Conservation (phyloP, 2,888 invertebrate genomes). For the Pedicia rivosa region DNA sequence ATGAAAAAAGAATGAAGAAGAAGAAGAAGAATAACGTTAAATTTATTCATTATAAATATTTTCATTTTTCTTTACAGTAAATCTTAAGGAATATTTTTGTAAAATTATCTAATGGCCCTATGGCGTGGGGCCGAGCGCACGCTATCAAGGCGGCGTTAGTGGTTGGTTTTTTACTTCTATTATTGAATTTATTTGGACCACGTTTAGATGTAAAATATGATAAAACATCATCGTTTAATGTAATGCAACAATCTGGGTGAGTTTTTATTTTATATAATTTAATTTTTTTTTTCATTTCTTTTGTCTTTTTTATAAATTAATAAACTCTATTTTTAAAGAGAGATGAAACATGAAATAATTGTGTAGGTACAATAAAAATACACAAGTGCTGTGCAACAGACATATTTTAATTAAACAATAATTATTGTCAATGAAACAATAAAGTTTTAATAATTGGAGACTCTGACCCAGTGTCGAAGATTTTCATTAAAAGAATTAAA, state of each 20-base stretch:
- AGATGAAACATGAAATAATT: too few species aligned
- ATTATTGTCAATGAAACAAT: too few species aligned
- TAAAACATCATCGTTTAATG: constrained; percentile 3
- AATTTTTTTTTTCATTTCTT: neutral
- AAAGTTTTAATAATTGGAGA: too few species aligned
- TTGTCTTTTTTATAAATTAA: neutral
- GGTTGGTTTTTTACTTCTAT: constrained; percentile 21
- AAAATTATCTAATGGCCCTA: constrained; percentile 11
- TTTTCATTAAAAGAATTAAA: too few species aligned
- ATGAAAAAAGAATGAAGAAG: too few species aligned
- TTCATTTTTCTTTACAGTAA: neutral
- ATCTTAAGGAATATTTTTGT: too few species aligned
- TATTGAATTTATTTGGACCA: constrained; percentile 22
- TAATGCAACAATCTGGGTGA: constrained; percentile 1
- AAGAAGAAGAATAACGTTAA: too few species aligned
- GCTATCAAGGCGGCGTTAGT: constrained; percentile 19
- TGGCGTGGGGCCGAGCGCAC: constrained; percentile 19
- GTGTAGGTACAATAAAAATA: too few species aligned
- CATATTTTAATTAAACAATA: too few species aligned
- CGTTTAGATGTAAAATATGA: constrained; percentile 18
- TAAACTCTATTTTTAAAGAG: too few species aligned
- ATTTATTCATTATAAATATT: neutral
- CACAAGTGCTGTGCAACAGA: too few species aligned
- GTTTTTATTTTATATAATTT: neutral
- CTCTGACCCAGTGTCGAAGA: too few species aligned